Base-by-base conservation (phyloP, 2,888 invertebrate species). In the Oscheius sp. region DNA sequence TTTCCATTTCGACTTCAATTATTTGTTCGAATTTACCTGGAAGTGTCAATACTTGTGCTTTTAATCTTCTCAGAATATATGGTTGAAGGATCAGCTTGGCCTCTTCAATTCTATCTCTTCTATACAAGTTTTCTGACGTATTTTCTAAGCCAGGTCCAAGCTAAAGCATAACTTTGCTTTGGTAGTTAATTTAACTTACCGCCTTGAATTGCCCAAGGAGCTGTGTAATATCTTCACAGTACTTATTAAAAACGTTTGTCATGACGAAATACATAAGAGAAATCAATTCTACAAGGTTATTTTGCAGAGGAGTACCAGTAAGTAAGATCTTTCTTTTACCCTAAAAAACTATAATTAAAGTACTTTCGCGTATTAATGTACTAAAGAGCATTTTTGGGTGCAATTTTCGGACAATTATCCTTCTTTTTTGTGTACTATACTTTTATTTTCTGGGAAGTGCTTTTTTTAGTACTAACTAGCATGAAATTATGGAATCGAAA, bases 71-170 rank as follows among this genome's bases (percentile, higher is more conserved):
- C 50, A 97, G 89, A 2, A 96, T 91, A 87, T 97, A 97, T 0
- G 97, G 97, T 87, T 93, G 93, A 93, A 97, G 95, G 78, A 97
- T 96, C 58, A 92, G 90, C 87, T 96, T 96, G 0, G 96, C 96
- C 84, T 95, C 93, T 15, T 91, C 91, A 48, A 97, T 93, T 87
- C 95, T 93, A 68, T 93, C 92, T 85, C 91, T 91, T 87, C 95
- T 96, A 88, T 95, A 96, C n/a, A 91, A 88, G 0, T 92, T 92
- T 8, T 91, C 89, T 0, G 92, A 92, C 20, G 67, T 65, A 12
- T 72, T 72, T 8, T 78, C 78, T 5, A 79, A 71, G 4, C 77
- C 75, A 4, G 75, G 74, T 12, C 75, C 73, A 63, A 76, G 72
- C 74, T 76, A 64, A 50, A 33, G 5, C 3, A 20, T 55, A 6